Evolutionary conservation across 2,113 vertebrate genomes (phyloP), one percentile per base, ranked within the genome.

Genomic region (Hydrochoerus hydrochaeris): DNA sequence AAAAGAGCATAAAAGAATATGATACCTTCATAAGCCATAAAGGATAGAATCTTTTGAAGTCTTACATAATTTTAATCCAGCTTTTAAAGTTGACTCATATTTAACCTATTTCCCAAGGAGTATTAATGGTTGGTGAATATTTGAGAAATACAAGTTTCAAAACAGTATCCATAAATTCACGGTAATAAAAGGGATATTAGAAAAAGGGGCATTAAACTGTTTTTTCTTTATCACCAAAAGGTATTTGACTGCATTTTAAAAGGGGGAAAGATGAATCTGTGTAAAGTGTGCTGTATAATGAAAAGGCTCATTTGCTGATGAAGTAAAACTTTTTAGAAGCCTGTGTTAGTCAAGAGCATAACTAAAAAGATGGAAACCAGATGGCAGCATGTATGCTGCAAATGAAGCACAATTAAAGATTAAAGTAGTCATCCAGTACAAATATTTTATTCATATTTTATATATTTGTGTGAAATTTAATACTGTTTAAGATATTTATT

Each of bases 401-500:
- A 93, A 93, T 92, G 96, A 85, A 11, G 77, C 8, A 85, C 41
- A 85, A 86, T 96, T 90, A 90, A 54, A 11, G 30, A 84, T 62
- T 30, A 95, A 93, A 97, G 90, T 73, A 93, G 71, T 14, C 16
- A 91, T 30, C 19, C 8, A 82, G 41, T 46, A 90, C 35, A 96
- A 93, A 87, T 87, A 85, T 69, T 20, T 24, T 78, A 63, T 91
- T 94, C 87, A 88, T 88, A 19, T 91, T 88, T 96, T 90, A 69
- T 89, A 58, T 77, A 81, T 65, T 32, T 75, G 81, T 87, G 44
- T 75, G 91, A 90, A 94, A 95, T 90, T 94, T 77, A 95, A 83
- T 30, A 92, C 54, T 57, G 54, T 57, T 67, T 89, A 86, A 95
- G 80, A 82, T 52, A 41, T n/a, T 95, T 65, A 65, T 85, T 97